A percentile compares a stretch with the other conserved stretches of the same genome.
These are phyloP conservation scores for Passer montanus DNA, from an alignment of 2,113 vertebrate genomes.

Conservation along the genomic window DNA sequence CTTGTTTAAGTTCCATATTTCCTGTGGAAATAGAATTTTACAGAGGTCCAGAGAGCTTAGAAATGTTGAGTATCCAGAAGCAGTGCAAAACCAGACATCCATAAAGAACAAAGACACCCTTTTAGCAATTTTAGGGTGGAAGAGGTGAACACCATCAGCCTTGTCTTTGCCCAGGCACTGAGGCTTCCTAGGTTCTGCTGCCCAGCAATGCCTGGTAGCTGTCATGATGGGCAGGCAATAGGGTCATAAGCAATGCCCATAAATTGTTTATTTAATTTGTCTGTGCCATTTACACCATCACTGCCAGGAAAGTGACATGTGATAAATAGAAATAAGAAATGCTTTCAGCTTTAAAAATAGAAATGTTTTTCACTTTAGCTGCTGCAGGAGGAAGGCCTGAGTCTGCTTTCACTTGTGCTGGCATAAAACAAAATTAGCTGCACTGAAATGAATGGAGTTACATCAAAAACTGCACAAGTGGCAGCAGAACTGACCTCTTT, in stretches of 20 bases:
- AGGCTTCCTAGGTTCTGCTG: background rate
- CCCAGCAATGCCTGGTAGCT: background rate
- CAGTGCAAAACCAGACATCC: background rate
- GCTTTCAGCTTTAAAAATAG: constrained; percentile 40
- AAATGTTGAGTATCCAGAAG: background rate
- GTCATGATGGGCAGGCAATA: background rate
- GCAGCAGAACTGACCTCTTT: constrained; percentile 5
- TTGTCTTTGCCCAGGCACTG: background rate
- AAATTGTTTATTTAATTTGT: constrained; percentile 1
- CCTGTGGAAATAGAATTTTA: background rate
- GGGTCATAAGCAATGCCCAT: background rate
- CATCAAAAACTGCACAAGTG: background rate
- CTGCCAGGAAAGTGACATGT: background rate
- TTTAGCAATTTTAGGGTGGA: background rate
- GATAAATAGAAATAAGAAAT: constrained; percentile 32
- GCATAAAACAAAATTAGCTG: constrained; percentile 16
- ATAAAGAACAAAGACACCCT: background rate
- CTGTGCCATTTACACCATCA: background rate
- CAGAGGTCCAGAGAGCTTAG: background rate
- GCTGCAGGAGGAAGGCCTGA: constrained; percentile 8
- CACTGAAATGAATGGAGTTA: background rate
- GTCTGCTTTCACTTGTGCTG: background rate
- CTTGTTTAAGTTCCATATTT: background rate
- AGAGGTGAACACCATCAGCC: background rate
- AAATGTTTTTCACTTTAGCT: constrained; percentile 17